Percentiles rank a stretch among this genome's conserved stretches.
phyloP scores from a whole-genome alignment of 2,113 vertebrate genomes.

The Neodontobutis hainanensis region DNA sequence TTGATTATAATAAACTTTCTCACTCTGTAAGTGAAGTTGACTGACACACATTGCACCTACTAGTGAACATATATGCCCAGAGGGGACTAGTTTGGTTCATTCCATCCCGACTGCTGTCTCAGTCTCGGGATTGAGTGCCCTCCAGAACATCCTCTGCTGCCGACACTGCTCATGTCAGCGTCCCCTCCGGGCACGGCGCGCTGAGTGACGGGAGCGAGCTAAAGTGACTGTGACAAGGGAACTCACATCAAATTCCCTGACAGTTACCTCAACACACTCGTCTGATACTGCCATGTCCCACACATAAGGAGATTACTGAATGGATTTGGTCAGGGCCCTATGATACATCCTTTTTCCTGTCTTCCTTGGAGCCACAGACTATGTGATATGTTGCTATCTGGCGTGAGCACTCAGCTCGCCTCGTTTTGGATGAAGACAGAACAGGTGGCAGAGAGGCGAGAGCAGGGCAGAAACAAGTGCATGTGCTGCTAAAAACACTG shows the following conservation, averaged over 20 bases:
- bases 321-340: constrained; percentile 57
- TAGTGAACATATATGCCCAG: not conserved
- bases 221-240: constrained; percentile 63
- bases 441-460: constrained; percentile 69
- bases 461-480: constrained; percentile 39
- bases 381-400: constrained; percentile 49
- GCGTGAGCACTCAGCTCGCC: constrained; percentile 37
- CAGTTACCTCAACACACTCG: constrained; percentile 58
- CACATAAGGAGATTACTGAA: constrained; percentile 67
- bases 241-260: constrained; percentile 64
- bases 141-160: constrained; percentile 38
- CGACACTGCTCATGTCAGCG: constrained; percentile 41
- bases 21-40: not conserved
- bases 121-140: constrained; percentile 14
- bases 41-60: not conserved
- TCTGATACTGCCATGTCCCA: constrained; percentile 56
- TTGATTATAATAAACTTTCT: not conserved
- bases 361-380: constrained; percentile 17
- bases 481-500: constrained; percentile 38
- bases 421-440: constrained; percentile 27
- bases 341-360: constrained; percentile 24
- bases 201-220: constrained; percentile 56
- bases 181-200: constrained; percentile 47
- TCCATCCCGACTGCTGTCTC: constrained; percentile 14
- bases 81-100: constrained; percentile 1